phyloP scores from a whole-genome alignment of 2,888 invertebrate species.

The Macaria notata region DNA sequence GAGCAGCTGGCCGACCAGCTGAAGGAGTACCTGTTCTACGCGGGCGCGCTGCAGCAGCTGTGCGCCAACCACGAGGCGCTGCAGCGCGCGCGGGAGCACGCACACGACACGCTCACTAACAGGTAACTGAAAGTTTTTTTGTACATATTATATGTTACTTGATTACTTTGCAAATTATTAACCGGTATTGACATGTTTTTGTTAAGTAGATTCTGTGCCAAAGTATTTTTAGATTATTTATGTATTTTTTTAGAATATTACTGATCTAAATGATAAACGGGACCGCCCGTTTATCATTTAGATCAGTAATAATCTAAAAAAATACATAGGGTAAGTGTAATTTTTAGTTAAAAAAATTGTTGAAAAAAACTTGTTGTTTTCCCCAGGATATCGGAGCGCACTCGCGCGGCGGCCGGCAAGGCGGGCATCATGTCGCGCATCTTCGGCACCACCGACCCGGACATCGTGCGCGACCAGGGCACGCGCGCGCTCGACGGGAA shows the following conservation, averaged over 20 bases:
- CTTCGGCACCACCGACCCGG: constrained; percentile 89
- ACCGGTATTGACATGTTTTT: too few species aligned
- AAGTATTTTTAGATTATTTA: too few species aligned
- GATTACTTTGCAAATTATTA: too few species aligned
- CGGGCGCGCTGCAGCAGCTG: constrained; percentile 87
- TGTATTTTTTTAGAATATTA: too few species aligned
- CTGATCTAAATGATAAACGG: too few species aligned
- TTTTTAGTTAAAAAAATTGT: too few species aligned
- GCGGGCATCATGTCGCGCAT: constrained; percentile 87
- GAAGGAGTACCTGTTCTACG: constrained; percentile 91
- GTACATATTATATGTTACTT: too few species aligned
- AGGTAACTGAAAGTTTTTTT: constrained; percentile 50
- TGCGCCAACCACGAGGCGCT: constrained; percentile 88
- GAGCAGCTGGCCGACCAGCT: constrained; percentile 91
- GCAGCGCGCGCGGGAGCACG: constrained; percentile 87
- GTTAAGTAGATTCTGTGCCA: too few species aligned
- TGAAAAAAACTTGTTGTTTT: too few species aligned
- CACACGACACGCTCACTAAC: constrained; percentile 84
- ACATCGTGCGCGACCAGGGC: constrained; percentile 87
- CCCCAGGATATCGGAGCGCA: constrained; percentile 77
- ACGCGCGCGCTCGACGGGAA: constrained; percentile 85
- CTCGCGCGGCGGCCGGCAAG: constrained; percentile 85
- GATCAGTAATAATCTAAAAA: too few species aligned
- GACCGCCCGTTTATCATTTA: too few species aligned
- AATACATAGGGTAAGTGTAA: too few species aligned